Evolutionary conservation across 2,888 invertebrate species (phyloP), one percentile per base, ranked within the genome.

Genomic region (Scaeva pyrastri): DNA sequence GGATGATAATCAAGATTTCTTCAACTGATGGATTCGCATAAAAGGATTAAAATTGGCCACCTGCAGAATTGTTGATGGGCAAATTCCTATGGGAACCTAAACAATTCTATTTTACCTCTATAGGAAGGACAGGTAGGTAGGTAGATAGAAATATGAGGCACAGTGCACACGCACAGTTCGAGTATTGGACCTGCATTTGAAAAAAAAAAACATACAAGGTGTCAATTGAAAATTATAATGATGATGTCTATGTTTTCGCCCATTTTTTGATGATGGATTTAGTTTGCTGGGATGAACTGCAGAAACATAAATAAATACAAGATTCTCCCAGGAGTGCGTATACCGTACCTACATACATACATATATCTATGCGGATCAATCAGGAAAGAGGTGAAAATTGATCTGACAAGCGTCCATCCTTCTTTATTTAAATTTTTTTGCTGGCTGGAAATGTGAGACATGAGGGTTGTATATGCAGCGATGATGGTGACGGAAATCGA

Each of bases 41-140:
- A 77, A 82, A 82, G 74, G 83, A 83, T 83, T 78, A 78, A 70
- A 23, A 48, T 11, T 64, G 70, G 52, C 83, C 83, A 83, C 83
- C 83, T 83, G 83, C 73, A 78, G 62, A 31, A 31, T 58, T 52
- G 50, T 31, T 36, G 68, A 60, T 36, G 55, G 21, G 31, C 58
- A 10, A 14, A 2, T 6, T 55, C 64, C 62, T 48, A 39, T 45
- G 68, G 74, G 68, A 62, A 68, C 52, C 58, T 41, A 66, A 3
- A 19, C 39, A 21, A 12, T 8, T 7, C 8, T 5, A 1, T 31
- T 5, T n/a, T n/a, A n/a, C n/a, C n/a, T n/a, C n/a, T n/a, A n/a
- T n/a, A n/a, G n/a, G 31, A 31, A 31, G 8, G 19, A 48, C 19
- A 43, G 12, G 14, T 12, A 31, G 26, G 4, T 68, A 70, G 68